Percentiles rank a stretch among this genome's conserved stretches.
These are phyloP conservation scores for Watsonalla cultraria DNA, from an alignment of 2,888 invertebrate genomes.

Conservation along the genomic window DNA sequence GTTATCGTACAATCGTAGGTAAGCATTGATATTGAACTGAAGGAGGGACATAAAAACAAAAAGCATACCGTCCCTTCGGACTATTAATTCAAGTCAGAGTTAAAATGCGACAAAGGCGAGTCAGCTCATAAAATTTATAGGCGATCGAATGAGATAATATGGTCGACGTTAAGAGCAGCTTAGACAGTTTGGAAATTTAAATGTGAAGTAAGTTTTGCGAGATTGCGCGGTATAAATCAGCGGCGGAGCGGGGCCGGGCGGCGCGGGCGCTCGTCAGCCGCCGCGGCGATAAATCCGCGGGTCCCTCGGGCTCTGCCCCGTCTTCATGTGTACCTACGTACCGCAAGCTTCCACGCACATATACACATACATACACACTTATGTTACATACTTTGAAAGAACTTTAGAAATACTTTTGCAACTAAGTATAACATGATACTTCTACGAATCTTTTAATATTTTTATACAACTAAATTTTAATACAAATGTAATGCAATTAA, in stretches of 20 bases:
- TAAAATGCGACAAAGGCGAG: slow-evolving; percentile 70
- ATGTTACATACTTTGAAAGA: not conserved
- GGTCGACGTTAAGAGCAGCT: slow-evolving; percentile 77
- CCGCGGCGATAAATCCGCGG: slow-evolving; percentile 70
- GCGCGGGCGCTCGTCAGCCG: slow-evolving; percentile 53
- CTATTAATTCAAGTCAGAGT: slow-evolving; percentile 69
- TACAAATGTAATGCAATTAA: not conserved
- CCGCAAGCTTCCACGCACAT: slow-evolving; percentile 13
- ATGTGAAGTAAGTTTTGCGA: slow-evolving; percentile 80
- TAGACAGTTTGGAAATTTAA: slow-evolving; percentile 79
- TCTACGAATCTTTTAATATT: slow-evolving; percentile 4
- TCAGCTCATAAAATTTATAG: slow-evolving; percentile 78
- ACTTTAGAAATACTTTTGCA: not conserved
- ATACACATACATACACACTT: not conserved
- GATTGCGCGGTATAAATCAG: slow-evolving; percentile 78
- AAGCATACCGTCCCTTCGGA: slow-evolving; percentile 51
- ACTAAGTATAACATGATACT: too few species aligned
- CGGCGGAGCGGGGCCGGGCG: slow-evolving; percentile 47
- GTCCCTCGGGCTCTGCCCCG: slow-evolving; percentile 71
- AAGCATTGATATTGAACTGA: slow-evolving; percentile 9
- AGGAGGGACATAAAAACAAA: slow-evolving; percentile 42
- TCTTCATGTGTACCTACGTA: slow-evolving; percentile 54
- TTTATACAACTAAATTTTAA: slow-evolving; percentile 6
- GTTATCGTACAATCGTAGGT: slow-evolving; percentile 10
- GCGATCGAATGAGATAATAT: slow-evolving; percentile 79